phyloP scores from a whole-genome alignment of 2,888 invertebrate species.

The Neria commutata region DNA sequence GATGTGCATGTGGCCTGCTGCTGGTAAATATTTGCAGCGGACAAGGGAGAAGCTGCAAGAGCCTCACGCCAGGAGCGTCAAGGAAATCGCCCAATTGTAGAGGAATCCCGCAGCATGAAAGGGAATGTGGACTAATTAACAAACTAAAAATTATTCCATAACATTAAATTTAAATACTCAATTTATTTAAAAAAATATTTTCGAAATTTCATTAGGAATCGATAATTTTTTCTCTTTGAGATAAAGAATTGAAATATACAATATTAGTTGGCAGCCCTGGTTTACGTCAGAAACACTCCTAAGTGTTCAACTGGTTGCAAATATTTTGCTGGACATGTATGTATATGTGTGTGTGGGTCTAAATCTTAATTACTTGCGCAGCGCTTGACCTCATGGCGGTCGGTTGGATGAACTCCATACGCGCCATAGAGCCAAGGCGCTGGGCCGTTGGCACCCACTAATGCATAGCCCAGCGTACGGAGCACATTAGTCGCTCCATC shows the following conservation, averaged over 20 bases:
- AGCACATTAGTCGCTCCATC: not conserved
- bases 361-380: conserved; percentile 36
- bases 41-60: not conserved
- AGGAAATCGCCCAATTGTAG: not conserved
- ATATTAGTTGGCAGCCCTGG: no score
- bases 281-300: no score
- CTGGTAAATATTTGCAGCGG: conserved; percentile 2
- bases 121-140: no score
- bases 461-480: not conserved
- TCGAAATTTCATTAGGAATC: no score
- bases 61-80: not conserved
- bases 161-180: no score
- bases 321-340: conserved; percentile 10
- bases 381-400: conserved; percentile 33
- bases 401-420: conserved; percentile 27
- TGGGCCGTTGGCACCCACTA: not conserved
- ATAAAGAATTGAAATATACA: no score
- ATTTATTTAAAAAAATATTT: no score
- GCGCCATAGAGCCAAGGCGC: not conserved
- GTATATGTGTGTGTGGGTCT: conserved; percentile 17
- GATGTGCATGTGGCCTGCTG: conserved; percentile 10
- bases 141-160: no score
- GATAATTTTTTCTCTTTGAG: no score
- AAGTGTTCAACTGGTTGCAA: conserved; percentile 15
- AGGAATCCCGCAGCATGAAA: no score